Percentiles rank a stretch among this genome's conserved stretches.
Conservation (phyloP, 64 coral and sea anemone species). For the Montipora efflorescens region DNA sequence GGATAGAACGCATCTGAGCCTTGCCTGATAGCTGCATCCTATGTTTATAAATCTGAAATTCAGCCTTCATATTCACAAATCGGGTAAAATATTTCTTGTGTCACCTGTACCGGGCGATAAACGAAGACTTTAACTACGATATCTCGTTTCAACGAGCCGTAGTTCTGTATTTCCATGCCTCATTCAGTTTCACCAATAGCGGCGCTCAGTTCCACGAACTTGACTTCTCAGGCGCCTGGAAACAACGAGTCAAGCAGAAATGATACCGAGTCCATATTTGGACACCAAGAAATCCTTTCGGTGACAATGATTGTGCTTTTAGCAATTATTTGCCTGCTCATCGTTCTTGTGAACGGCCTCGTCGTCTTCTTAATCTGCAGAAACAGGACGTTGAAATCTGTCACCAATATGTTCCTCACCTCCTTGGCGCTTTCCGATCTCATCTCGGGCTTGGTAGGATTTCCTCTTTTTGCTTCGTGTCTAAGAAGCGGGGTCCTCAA, state of each 20-base stretch:
- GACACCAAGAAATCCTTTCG: neutral
- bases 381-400: neutral
- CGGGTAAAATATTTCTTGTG: too few relatives aligned
- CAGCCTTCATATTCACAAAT: too few relatives aligned
- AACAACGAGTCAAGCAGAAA: neutral
- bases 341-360: constrained; percentile 37
- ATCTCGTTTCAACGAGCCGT: neutral
- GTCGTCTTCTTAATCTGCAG: constrained; percentile 29
- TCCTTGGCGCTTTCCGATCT: constrained; percentile 50
- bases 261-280: neutral
- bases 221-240: neutral
- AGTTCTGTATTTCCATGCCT: neutral
- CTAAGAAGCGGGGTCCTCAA: neutral
- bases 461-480: constrained; percentile 39
- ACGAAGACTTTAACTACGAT: neutral
- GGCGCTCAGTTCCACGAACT: neutral
- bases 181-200: neutral
- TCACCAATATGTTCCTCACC: constrained; percentile 35
- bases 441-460: constrained; percentile 33
- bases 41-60: too few relatives aligned
- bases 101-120: neutral
- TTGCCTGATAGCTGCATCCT: too few relatives aligned
- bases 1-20: too few relatives aligned
- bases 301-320: constrained; percentile 3
- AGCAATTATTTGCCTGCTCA: constrained; percentile 10